Evolutionary conservation across 2,888 invertebrate species (phyloP).

Genomic region (Tenthredo amoena): DNA sequence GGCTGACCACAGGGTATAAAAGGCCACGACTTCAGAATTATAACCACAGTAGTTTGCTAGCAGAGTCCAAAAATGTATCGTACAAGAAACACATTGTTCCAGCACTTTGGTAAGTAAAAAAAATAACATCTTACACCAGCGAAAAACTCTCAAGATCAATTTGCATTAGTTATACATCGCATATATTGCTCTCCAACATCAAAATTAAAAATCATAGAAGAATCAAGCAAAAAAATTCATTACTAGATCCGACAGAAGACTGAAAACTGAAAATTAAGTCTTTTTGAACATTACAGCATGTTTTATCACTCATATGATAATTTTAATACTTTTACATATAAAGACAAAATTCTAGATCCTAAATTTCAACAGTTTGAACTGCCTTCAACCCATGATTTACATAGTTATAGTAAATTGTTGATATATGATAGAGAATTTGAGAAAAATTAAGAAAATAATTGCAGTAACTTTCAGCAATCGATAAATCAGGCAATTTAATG

Average conservation of each 20-base stretch:
- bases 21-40: conserved; percentile 57
- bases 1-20: conserved; percentile 67
- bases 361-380: background rate
- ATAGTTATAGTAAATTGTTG: background rate
- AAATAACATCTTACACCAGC: conserved; percentile 1
- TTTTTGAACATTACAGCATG: background rate
- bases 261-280: background rate
- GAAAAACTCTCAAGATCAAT: background rate
- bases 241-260: background rate
- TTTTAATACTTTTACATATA: background rate
- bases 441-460: background rate
- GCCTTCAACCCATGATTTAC: background rate
- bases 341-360: background rate
- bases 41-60: conserved; percentile 62
- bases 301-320: background rate
- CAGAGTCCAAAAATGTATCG: conserved; percentile 59
- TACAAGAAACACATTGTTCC: conserved; percentile 56
- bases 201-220: background rate
- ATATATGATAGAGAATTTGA: background rate
- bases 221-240: background rate
- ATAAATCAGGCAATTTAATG: background rate
- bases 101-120: conserved; percentile 60
- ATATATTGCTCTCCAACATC: background rate
- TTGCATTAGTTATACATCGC: background rate
- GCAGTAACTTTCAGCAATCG: background rate